Evolutionary conservation across 2,888 invertebrate genomes (phyloP).

Genomic region (Coenonympha arcania): DNA sequence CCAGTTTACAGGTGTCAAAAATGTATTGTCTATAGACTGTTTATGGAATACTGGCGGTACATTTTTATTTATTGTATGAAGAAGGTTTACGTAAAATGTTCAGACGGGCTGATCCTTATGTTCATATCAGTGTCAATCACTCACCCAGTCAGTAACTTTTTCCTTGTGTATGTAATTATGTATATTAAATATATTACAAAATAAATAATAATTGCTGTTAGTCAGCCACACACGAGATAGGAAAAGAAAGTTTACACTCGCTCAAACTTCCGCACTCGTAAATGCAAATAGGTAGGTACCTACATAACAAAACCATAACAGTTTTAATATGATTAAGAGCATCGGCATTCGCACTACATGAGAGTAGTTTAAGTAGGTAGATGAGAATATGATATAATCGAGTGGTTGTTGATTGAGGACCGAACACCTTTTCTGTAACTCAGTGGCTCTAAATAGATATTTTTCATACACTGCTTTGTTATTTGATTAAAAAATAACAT

Average conservation of each 20-base stretch:
- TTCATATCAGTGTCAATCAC: too few relatives aligned
- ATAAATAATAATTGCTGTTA: neutral
- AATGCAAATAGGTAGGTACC: constrained; percentile 6
- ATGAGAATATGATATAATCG: constrained; percentile 18
- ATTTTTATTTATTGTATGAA: too few relatives aligned
- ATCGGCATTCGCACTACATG: constrained; percentile 21
- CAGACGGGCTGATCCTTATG: too few relatives aligned
- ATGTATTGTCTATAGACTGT: too few relatives aligned
- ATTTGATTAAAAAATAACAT: too few relatives aligned
- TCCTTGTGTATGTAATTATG: too few relatives aligned
- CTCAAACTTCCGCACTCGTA: constrained; percentile 18
- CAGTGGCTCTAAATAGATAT: too few relatives aligned
- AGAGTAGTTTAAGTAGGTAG: constrained; percentile 10
- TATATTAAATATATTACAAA: neutral
- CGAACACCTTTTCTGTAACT: neutral
- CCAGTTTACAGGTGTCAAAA: too few relatives aligned
- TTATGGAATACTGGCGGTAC: too few relatives aligned
- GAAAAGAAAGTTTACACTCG: constrained; percentile 16
- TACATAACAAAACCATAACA: constrained; percentile 23
- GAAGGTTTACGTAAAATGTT: too few relatives aligned
- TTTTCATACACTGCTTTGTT: too few relatives aligned
- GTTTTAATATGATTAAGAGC: constrained; percentile 20
- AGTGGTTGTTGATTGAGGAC: neutral
- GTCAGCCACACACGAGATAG: constrained; percentile 5
- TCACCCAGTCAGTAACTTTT: too few relatives aligned